Base-by-base conservation (phyloP, 2,797 vertebrate genomes). In the Knipowitschia caucasica region DNA sequence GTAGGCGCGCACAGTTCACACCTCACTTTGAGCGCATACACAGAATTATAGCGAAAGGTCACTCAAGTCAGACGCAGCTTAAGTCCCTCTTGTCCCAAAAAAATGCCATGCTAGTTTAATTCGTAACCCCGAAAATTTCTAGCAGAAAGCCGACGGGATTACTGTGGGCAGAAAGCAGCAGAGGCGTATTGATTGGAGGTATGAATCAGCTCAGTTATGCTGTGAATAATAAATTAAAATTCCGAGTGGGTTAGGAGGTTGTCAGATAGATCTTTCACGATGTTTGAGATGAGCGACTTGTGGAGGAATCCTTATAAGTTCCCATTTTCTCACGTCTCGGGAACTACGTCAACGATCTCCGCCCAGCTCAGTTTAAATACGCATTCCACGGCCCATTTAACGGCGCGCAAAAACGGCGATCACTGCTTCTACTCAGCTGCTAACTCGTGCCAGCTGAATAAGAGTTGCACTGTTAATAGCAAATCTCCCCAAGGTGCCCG, bases 11-110 rank as follows among this genome's bases (percentile, higher is more conserved):
- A 73, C 57, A 60, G 66, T 58, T 83, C 87, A 86, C 78, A 55
- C 38, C 27, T n/a, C 57, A 66, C 60, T 12, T 75, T 65, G 65
- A 75, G 72, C 68, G 73, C 46, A 84, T 77, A 80, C 75, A 75
- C 67, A 63, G 79, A 86, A 85, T 84, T 86, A 83, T 75, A 73
- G 72, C 71, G 71, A 89, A 90, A 90, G 86, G 86, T 90, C 86
- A 86, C 71, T 54, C 43, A 72, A 86, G 80, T 88, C 80, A 75
- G 80, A 78, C 40, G 84, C 65, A 81, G 84, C 81, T 89, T 82
- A 88, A 83, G 78, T 76, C 71, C 69, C 81, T 61, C 80, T 83
- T 81, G 79, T 55, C 47, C 31, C 31, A 67, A 63, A 76, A n/a
- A 85, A 82, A 84, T 72, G 69, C 64, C 81, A n/a, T 31, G 66